Evolutionary conservation across 1,140 invertebrate species (phyloP), one percentile per base, ranked within the genome.

Genomic region (Zelostemma sp.): DNA sequence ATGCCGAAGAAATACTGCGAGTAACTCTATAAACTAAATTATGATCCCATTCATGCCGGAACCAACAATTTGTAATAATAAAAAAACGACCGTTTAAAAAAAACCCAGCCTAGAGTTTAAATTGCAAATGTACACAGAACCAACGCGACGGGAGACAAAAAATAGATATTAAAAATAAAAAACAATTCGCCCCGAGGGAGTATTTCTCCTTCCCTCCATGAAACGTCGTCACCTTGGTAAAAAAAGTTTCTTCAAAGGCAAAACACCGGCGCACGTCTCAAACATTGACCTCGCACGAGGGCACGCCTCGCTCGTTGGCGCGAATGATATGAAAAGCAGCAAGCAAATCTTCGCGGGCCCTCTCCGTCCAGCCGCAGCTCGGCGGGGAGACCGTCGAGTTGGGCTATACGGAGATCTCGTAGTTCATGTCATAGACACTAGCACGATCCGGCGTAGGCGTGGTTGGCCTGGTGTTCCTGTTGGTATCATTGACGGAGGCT

Each of bases 371-470:
- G 59, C 73, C 71, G 54, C 75, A 78, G 53, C 71, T 74, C 65
- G 75, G 78, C 51, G 73, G 72, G 75, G 78, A 80, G 80, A 80
- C 69, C 63, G 67, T 61, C 58, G 74, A 76, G 61, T 41, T 82
- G 75, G 78, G 84, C 87, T 89, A 92, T 86, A 97, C 95, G 55
- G 95, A 96, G 85, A 97, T 97, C 86, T 97, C 95, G 85, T 97
- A 97, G 86, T 95, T 96, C 91, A 95, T 95, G 84, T 97, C 96
- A 82, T 97, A 97, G 56, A 96, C 92, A 85, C 93, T 96, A 65
- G 91, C 91, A 63, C 94, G 90, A 79, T 96, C 93, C 17, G 90
- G 92, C n/a, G 90, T 93, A 16, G 91, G 21, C 8, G 21, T 25
- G 4, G 87, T 88, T 50, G 86, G 83, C 58, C 80, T 81, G 62